Percentiles rank a stretch among this genome's conserved stretches.
Evolutionary conservation across 2,888 invertebrate genomes (phyloP).

Genomic region (Bedellia somnulentella): DNA sequence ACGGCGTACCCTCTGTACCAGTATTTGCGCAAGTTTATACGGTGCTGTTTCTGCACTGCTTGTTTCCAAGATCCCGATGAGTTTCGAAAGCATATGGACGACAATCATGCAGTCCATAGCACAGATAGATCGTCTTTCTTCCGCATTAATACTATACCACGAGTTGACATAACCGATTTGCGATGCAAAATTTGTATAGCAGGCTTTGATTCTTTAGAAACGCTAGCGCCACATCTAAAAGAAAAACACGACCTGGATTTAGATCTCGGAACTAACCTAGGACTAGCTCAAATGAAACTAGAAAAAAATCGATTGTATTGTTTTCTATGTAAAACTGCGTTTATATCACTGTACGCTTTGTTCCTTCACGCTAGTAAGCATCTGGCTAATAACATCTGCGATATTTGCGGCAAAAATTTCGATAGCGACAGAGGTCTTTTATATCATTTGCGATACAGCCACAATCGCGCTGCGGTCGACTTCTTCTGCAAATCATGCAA

Average conservation of each 20-base stretch:
- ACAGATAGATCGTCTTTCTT: background rate
- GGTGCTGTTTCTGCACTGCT: constrained; percentile 7
- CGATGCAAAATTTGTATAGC: constrained; percentile 4
- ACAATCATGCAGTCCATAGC: constrained; percentile 1
- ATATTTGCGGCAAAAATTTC: constrained; percentile 7
- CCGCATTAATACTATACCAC: background rate
- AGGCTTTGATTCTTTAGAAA: constrained; percentile 1
- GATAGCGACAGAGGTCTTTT: constrained; percentile 4
- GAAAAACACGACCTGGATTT: constrained; percentile 1
- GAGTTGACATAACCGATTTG: constrained; percentile 7
- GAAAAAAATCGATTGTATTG: constrained; percentile 1
- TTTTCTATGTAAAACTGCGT: constrained; percentile 1
- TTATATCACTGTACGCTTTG: background rate
- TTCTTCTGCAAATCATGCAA: constrained; percentile 6
- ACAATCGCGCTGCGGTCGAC: background rate
- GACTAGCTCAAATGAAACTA: constrained; percentile 3
- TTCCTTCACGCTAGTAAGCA: constrained; percentile 1
- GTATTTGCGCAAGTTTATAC: background rate
- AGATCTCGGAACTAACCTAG: background rate
- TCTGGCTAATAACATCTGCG: constrained; percentile 2
- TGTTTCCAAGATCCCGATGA: constrained; percentile 3
- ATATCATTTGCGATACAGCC: background rate
- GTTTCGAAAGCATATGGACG: constrained; percentile 6
- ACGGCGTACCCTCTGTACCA: constrained; percentile 8
- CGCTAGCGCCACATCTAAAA: constrained; percentile 3